Conservation (phyloP, 1,140 invertebrate species). For the Notospermus geniculatus region DNA sequence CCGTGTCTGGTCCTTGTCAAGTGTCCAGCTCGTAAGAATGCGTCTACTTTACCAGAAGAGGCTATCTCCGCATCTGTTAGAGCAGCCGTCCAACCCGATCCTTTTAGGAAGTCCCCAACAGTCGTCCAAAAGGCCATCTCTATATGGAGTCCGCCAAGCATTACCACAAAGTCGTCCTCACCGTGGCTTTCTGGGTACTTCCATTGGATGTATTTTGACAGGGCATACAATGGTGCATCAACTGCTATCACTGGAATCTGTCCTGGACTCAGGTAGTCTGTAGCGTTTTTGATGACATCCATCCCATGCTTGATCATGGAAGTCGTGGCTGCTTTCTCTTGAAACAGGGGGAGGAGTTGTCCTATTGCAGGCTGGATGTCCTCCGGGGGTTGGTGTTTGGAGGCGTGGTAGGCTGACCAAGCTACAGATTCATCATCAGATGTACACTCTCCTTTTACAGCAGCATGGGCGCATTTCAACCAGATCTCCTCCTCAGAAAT, state of each 20-base stretch:
- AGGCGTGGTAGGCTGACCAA: slow-evolving; percentile 12
- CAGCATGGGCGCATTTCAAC: too few species aligned
- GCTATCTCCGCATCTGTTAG: slow-evolving; percentile 12
- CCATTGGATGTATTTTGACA: slow-evolving; percentile 37
- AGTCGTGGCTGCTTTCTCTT: slow-evolving; percentile 23
- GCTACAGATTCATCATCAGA: too few species aligned
- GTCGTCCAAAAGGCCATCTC: slow-evolving; percentile 22
- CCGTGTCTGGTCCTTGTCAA: too few species aligned
- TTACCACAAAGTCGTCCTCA: slow-evolving; percentile 34
- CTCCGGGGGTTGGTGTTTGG: slow-evolving; percentile 5
- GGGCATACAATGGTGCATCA: slow-evolving; percentile 28
- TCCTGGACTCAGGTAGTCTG: slow-evolving; percentile 28
- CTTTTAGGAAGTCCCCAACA: slow-evolving; percentile 30
- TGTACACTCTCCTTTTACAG: too few species aligned
- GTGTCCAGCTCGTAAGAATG: too few species aligned
- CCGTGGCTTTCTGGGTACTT: slow-evolving; percentile 29
- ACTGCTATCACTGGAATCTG: slow-evolving; percentile 23
- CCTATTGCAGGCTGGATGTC: slow-evolving; percentile 11
- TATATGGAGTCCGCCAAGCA: slow-evolving; percentile 21
- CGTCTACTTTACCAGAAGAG: slow-evolving; percentile 21
- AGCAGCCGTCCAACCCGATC: slow-evolving; percentile 27
- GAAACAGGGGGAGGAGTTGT: slow-evolving; percentile 21
- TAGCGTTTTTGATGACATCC: slow-evolving; percentile 25
- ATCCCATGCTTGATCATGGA: slow-evolving; percentile 29
- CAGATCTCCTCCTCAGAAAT: too few species aligned